Percentiles rank a stretch among this genome's conserved stretches.
Conservation (phyloP, 2,888 invertebrate species). For the Congeria kusceri region DNA sequence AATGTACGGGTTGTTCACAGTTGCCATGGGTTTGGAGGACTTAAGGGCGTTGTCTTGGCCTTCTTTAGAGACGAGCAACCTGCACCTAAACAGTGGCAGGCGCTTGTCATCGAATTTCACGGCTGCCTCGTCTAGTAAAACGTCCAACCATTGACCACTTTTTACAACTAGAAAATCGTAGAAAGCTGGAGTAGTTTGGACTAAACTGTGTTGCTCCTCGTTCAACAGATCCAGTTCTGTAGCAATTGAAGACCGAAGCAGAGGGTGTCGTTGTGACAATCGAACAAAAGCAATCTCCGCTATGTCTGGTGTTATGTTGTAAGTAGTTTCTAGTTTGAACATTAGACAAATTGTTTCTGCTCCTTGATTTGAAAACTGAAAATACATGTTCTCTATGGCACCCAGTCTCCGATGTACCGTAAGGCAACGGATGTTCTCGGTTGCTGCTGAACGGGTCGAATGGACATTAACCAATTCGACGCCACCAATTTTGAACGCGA, state of each 20-base stretch:
- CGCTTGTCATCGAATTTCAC: slow-evolving; percentile 22
- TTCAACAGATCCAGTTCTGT: background rate
- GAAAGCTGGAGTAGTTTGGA: slow-evolving; percentile 11
- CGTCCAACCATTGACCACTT: slow-evolving; percentile 44
- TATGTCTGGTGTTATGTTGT: slow-evolving; percentile 25
- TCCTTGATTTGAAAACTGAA: slow-evolving; percentile 32
- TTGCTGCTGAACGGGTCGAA: too few species aligned
- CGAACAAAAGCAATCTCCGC: slow-evolving; percentile 27
- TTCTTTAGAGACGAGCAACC: slow-evolving; percentile 28
- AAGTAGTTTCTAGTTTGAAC: slow-evolving; percentile 41
- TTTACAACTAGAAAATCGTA: slow-evolving; percentile 33
- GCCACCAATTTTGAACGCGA: too few species aligned
- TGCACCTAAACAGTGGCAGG: slow-evolving; percentile 42
- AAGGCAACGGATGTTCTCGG: too few species aligned
- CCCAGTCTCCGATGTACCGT: slow-evolving; percentile 20
- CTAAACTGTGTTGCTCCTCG: slow-evolving; percentile 18
- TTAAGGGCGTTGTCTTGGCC: too few species aligned
- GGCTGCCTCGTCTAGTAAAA: slow-evolving; percentile 43
- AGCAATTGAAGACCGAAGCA: slow-evolving; percentile 49
- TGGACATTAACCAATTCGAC: too few species aligned
- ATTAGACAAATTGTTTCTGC: slow-evolving; percentile 52
- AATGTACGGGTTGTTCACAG: too few species aligned
- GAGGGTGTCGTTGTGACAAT: slow-evolving; percentile 46
- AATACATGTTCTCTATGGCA: slow-evolving; percentile 46
- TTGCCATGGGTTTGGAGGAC: too few species aligned